Base-by-base conservation (phyloP, 2,113 vertebrate genomes). In the Trachemys scripta region DNA sequence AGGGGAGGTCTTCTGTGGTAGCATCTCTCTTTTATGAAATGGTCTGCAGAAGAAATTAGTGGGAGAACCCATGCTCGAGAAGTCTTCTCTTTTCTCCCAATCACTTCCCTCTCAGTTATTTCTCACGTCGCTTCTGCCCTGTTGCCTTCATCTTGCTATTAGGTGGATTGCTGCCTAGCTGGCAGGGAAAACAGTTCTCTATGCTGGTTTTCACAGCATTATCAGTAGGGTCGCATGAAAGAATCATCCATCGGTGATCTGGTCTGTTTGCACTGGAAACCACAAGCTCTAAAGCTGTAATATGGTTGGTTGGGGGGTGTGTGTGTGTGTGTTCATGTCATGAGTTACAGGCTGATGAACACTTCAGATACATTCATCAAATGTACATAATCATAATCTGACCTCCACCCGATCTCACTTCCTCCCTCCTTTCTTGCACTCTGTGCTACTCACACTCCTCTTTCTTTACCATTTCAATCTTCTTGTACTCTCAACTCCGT, bases 361-460 rank as follows among this genome's bases (percentile, higher is more conserved):
- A 84, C 56, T 92, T 92, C 85, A 82, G 72, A 92, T 72, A 10
- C 35, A 35, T 92, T 84, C 85, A 92, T 1, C 0, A 62, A 0
- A 1, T 27, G 10, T 10, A 29, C 4, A 49, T 51, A 88, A 89
- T 56, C 53, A 57, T 25, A 80, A 85, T 79, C 65, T 85, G 50
- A 85, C 5, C 42, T 92, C 1, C 72, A 84, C 72, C 69, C 87
- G 69, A 8, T n/a, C 81, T 84, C 79, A 22, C 54, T 86, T 90
- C 12, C 89, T 93, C 69, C 82, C 72, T 20, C 25, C 91, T 49
- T 85, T 87, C 82, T 91, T 78, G 29, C 8, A 35, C 49, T 62
- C 1, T 29, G 10, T 59, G 31, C 10, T 31, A 35, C 0, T 0
- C 31, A 10, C 35, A 86, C 16, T 56, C 69, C 53, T 90, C 51